Base-by-base conservation (phyloP, 2,113 vertebrate species). In the Colistium nudipinnis region DNA sequence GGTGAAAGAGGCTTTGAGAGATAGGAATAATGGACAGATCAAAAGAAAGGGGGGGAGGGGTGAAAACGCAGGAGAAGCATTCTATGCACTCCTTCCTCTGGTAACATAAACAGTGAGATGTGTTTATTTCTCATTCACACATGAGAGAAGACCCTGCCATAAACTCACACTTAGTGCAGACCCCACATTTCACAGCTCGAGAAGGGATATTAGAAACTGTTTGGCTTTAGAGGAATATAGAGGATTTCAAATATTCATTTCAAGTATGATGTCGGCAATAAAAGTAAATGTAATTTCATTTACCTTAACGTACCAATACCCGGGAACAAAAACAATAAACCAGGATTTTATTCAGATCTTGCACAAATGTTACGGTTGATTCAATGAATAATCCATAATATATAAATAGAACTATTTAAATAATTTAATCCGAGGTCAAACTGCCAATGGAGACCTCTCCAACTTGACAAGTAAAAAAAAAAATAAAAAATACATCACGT, bases 31-130 rank as follows among this genome's bases (percentile, higher is more conserved):
- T 4, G 19, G 10, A 41, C 36, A 20, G n/a, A 48, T 13, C 4
- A 4, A 19, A 22, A 44, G 4, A 8, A 0, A 17, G 20, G 28
- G 7, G 39, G 22, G 27, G 7, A 54, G 69, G 47, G n/a, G 6
- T 28, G 36, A 36, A 33, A 43, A 28, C 27, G 54, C 3, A 30
- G 39, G 30, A 57, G 20, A 11, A 2, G 25, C 39, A 6, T 14
- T 19, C 11, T n/a, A n/a, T n/a, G n/a, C n/a, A n/a, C n/a, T 22
- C 19, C 10, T 24, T 52, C 28, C 48, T 70, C 11, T 35, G 6
- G 13, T 61, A 33, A 28, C 25, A 25, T 28, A 51, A 70, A 70
- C 55, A 45, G 36, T 27, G 44, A 41, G 28, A 62, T 1, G 7
- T 48, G 24, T 45, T 73, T 20, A 19, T 9, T 19, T 31, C n/a